Evolutionary conservation across 2,888 invertebrate genomes (phyloP), one percentile per base, ranked within the genome.

Genomic region (Lepidonotus clava): DNA sequence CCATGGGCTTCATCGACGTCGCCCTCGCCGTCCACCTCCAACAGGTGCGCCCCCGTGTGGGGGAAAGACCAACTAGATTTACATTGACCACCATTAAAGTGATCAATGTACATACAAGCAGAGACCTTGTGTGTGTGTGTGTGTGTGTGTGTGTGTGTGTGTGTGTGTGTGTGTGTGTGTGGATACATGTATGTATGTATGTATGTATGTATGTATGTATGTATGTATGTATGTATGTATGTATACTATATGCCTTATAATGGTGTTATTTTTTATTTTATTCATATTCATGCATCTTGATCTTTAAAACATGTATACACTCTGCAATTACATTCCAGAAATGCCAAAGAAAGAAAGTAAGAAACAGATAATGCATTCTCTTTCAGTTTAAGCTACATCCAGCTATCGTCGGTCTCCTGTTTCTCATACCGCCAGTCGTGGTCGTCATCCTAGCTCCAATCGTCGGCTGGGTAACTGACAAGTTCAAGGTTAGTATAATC

Each of bases 1-100:
- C 86, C 38, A 87, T 87, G 34, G 87, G 87, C n/a, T 87, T 67
- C 53, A 83, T 85, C 4, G 87, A 87, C 38, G 83, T 87, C 0
- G 87, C 83, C 14, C 38, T 87, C 1, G 85, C 87, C 21, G 24
- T 53, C 18, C 71, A 86, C 36, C 32, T 87, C 0, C 53, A 80
- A 32, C 32, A 86, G 53, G 83, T 87, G 66, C n/a, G n/a, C n/a
- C n/a, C n/a, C n/a, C n/a, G 21, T 56, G 71, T 21, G 18, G 8
- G 46, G 46, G 8, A 46, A 18, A 46, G 46, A 46, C 18, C 46
- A 46, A 46, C 46, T 18, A 11, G 46, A 18, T 46, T 46, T n/a
- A n/a, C n/a, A n/a, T n/a, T n/a, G n/a, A n/a, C n/a, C n/a, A n/a
- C n/a, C n/a, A n/a, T 46, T 46, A 8, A 46, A 46, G 46, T 8